Base-by-base conservation (phyloP, 2,797 vertebrate species). In the Selene dorsalis region DNA sequence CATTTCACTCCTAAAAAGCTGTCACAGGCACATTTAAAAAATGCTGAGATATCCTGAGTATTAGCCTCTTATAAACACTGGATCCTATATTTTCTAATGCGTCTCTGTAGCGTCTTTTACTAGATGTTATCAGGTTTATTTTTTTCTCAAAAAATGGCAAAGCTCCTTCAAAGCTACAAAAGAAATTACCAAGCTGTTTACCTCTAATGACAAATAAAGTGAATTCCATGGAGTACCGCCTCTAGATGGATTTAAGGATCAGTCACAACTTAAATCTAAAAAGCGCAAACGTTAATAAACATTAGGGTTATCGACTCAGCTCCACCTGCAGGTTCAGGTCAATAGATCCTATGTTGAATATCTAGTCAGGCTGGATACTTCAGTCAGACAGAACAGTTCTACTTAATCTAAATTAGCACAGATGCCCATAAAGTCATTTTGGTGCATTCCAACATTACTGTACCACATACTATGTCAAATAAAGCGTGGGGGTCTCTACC, bases 161-260 rank as follows among this genome's bases (percentile, higher is more conserved):
- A 69, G 52, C 39, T 39, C 35, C 12, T 17, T 18, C 30, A 26
- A 28, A 68, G 10, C n/a, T n/a, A 62, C 48, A 62, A 48, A 68
- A 43, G 3, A 73, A 30, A 32, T 17, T 17, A 45, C 35, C 26
- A 20, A 38, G 17, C 22, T 32, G 28, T 61, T 20, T 22, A 7
- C 7, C 14, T 6, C 6, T n/a, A 7, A 14, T 45, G 17, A 57
- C 32, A 39, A 62, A 12, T 52, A 52, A 22, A 20, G 32, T 35
- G 32, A 35, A 35, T 35, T 35, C 32, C 32, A 35, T 35, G 7
- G 32, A 35, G 47, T n/a, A 5, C 20, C n/a, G 10, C n/a, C 4
- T 50, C 22, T 50, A 22, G 11, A 22, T 11, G 4, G 4, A 50
- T 50, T 50, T 22, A 22, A 50, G n/a, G 22, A 4, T 26, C 22